A percentile compares a stretch with the other conserved stretches of the same genome.
These are phyloP conservation scores for Riparia riparia DNA, from an alignment of 2,113 vertebrate species.

Conservation along the genomic window DNA sequence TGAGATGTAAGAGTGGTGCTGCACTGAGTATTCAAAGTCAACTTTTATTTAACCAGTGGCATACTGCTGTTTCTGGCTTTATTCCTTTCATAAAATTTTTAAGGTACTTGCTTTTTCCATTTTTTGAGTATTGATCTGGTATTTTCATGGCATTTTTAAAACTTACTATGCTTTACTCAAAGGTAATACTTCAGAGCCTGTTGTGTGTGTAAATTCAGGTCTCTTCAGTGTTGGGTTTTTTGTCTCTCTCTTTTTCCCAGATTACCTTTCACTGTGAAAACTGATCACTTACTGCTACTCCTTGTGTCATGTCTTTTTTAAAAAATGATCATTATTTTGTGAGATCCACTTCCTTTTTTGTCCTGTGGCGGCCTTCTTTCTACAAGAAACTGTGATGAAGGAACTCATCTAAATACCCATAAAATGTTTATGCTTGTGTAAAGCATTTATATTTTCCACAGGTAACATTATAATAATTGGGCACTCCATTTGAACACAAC, in stretches of 20 bases:
- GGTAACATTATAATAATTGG: not conserved
- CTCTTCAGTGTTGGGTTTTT: not conserved
- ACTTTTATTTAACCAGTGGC: not conserved
- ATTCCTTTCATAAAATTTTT: not conserved
- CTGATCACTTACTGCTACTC: not conserved
- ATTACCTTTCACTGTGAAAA: not conserved
- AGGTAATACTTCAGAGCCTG: not conserved
- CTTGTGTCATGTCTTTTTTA: not conserved
- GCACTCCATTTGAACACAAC: not conserved
- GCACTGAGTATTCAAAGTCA: not conserved
- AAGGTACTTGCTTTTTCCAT: not conserved
- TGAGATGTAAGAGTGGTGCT: not conserved
- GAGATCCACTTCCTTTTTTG: not conserved
- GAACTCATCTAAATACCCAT: not conserved
- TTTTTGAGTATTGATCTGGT: not conserved
- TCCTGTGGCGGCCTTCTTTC: not conserved
- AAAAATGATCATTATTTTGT: not conserved
- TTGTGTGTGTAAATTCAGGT: not conserved
- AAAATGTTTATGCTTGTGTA: not conserved
- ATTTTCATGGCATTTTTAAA: not conserved
- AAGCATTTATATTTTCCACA: not conserved
- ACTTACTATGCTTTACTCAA: not conserved
- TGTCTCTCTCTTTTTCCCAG: not conserved
- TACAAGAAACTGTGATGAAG: not conserved
- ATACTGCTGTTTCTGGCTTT: not conserved